Evolutionary conservation across 92 coral and sea anemone genomes (phyloP).

Genomic region (Micromussa lordhowensis): DNA sequence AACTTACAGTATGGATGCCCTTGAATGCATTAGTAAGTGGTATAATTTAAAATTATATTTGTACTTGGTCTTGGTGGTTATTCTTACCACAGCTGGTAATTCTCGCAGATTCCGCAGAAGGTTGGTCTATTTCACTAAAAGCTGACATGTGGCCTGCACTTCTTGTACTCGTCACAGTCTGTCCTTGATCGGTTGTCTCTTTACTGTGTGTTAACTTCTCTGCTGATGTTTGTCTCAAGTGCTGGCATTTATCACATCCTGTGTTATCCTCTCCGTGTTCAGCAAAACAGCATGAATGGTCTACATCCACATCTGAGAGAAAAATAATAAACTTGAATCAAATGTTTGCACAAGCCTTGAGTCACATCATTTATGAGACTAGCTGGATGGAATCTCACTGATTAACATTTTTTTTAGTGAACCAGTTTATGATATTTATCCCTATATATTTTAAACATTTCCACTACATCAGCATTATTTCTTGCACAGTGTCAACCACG

Average conservation of each 20-base stretch:
- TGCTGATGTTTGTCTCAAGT: conserved; percentile 2
- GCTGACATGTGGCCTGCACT: not conserved
- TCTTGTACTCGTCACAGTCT: not conserved
- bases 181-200: not conserved
- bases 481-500: too few species aligned
- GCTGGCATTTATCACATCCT: not conserved
- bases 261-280: not conserved
- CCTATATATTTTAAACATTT: too few species aligned
- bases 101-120: conserved; percentile 23
- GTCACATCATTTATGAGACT: not conserved
- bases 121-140: not conserved
- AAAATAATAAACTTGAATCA: not conserved
- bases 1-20: too few species aligned
- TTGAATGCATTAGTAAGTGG: too few species aligned
- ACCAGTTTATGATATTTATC: not conserved
- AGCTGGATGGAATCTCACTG: not conserved
- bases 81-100: conserved; percentile 58
- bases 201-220: not conserved
- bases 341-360: not conserved
- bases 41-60: too few species aligned
- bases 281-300: not conserved
- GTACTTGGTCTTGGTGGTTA: too few species aligned
- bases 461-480: too few species aligned
- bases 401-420: not conserved
- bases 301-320: conserved; percentile 9